These are phyloP conservation scores for Stegana nigrithorax DNA, from an alignment of 2,888 invertebrate genomes.

Conservation along the genomic window DNA sequence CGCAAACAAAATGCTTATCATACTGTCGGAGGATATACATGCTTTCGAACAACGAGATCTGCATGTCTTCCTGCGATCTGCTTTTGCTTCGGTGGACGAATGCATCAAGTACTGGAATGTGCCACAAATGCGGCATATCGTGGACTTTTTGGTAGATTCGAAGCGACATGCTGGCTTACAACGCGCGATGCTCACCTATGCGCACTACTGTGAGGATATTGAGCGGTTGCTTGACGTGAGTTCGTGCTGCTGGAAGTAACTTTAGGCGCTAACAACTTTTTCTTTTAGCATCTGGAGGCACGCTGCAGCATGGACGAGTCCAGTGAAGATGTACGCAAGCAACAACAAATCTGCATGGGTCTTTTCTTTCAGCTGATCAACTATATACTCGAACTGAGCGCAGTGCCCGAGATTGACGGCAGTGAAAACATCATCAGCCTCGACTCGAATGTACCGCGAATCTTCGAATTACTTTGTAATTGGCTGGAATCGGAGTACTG, in stretches of 20 bases:
- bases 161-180: slow-evolving; percentile 55
- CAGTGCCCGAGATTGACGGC: slow-evolving; percentile 37
- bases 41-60: slow-evolving; percentile 57
- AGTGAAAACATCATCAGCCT: slow-evolving; percentile 54
- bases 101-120: slow-evolving; percentile 63
- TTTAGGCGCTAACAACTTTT: not conserved
- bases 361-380: slow-evolving; percentile 56
- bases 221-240: slow-evolving; percentile 62
- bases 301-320: slow-evolving; percentile 52
- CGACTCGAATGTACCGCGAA: slow-evolving; percentile 57
- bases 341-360: slow-evolving; percentile 58
- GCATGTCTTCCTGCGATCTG: slow-evolving; percentile 59
- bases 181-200: slow-evolving; percentile 59
- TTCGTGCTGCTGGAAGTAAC: not conserved
- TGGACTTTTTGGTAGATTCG: slow-evolving; percentile 62
- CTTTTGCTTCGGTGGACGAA: slow-evolving; percentile 58
- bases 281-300: slow-evolving; percentile 48
- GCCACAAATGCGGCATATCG: slow-evolving; percentile 63
- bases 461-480: slow-evolving; percentile 56
- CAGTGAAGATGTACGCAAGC: slow-evolving; percentile 59
- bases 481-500: slow-evolving; percentile 60
- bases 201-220: slow-evolving; percentile 57
- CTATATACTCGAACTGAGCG: slow-evolving; percentile 54
- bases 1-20: slow-evolving; percentile 65
- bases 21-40: slow-evolving; percentile 64